Evolutionary conservation across 2,113 vertebrate genomes (phyloP), one percentile per base, ranked within the genome.

Genomic region (Vidua chalybeata): DNA sequence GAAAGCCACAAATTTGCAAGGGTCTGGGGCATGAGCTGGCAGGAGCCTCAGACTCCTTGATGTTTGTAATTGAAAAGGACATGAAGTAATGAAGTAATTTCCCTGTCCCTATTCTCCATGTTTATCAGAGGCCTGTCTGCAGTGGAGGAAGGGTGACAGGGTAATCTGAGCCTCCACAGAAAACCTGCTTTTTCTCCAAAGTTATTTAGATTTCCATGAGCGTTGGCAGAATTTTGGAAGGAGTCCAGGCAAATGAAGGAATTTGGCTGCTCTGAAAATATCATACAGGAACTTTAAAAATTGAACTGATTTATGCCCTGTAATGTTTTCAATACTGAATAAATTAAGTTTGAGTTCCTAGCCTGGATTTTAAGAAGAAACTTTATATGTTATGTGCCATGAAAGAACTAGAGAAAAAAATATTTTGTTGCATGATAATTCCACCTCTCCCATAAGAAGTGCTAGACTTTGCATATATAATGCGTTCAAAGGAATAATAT

Each of bases 71-170:
- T 98, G 98, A 98, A 98, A 97, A 97, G 97, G 98, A 98, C 98
- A 95, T 93, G 96, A 96, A 97, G 96, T 97, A 98, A 98, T 98
- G 98, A 98, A 98, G 97, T 98, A 97, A 98, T 98, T 98, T 98
- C 97, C 98, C 98, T 95, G 94, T 98, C 96, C 97, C 97, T 97
- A 93, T 97, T 98, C 97, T 97, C 97, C 80, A 75, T 98, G 97
- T 97, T 98, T 98, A 98, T 97, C 97, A 96, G 97, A 97, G 96
- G 95, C 94, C 95, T 95, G 97, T 97, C 97, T 97, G 97, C 97
- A 95, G 96, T 5, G 91, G 91, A 97, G 97, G 97, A 98, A 98
- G 97, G 97, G 97, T 97, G 97, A 98, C 97, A 96, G 95, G 92
- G 97, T 97, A 98, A 98, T 97, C 96, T 97, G 97, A 97, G 97